A percentile compares a stretch with the other conserved stretches of the same genome.
These are phyloP conservation scores for Dissostichus mawsoni DNA, from an alignment of 2,113 vertebrate species.

Conservation along the genomic window DNA sequence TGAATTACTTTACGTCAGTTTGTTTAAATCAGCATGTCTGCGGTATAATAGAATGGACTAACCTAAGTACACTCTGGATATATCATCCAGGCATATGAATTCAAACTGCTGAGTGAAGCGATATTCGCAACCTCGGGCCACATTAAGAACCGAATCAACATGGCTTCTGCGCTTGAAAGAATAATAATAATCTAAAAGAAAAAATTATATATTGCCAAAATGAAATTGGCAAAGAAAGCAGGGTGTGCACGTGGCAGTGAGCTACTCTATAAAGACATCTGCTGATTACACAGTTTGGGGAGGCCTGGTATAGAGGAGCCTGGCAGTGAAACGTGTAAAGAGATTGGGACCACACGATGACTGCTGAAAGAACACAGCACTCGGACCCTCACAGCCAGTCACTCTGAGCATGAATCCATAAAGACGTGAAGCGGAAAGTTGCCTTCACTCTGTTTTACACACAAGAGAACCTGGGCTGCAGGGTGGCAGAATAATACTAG, in stretches of 20 bases:
- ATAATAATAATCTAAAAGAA: conserved; percentile 66
- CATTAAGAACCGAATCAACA: conserved; percentile 70
- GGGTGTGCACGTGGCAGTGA: conserved; percentile 61
- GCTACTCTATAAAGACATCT: conserved; percentile 82
- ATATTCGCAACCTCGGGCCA: conserved; percentile 58
- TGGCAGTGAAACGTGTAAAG: conserved; percentile 78
- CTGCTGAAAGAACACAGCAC: conserved; percentile 72
- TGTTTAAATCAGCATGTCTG: conserved; percentile 68
- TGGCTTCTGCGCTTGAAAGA: conserved; percentile 65
- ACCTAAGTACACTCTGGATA: conserved; percentile 43
- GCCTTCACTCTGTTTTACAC: conserved; percentile 69
- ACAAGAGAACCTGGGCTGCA: conserved; percentile 64
- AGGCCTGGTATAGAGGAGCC: conserved; percentile 73
- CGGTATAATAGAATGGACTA: conserved; percentile 54
- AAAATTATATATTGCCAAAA: conserved; percentile 65
- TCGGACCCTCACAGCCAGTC: conserved; percentile 68
- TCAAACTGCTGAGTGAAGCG: conserved; percentile 66
- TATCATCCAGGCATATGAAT: conserved; percentile 56
- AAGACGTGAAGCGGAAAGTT: conserved; percentile 70
- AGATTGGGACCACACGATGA: conserved; percentile 75
- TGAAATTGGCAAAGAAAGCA: conserved; percentile 73
- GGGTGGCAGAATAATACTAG: conserved; percentile 69
- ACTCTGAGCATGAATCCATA: conserved; percentile 70
- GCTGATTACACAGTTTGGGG: conserved; percentile 83
- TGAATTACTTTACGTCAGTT: conserved; percentile 53